These are phyloP conservation scores for Polydrusus pterygomalis DNA, from an alignment of 2,888 invertebrate species.

Conservation along the genomic window DNA sequence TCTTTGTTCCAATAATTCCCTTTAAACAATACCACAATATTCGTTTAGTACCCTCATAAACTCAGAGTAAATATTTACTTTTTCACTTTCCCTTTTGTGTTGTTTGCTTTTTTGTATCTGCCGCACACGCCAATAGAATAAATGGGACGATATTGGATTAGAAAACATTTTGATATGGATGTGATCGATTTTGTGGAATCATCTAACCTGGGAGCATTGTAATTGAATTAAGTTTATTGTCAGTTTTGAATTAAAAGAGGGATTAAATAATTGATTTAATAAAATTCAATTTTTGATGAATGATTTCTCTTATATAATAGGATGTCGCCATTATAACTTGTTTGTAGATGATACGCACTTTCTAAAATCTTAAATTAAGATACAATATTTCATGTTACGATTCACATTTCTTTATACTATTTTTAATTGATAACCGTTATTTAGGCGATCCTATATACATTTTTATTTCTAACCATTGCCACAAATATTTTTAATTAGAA, in stretches of 20 bases:
- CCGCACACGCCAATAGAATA: constrained; percentile 1
- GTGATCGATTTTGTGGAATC: constrained; percentile 7
- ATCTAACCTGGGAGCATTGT: background rate
- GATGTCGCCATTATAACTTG: too few relatives aligned
- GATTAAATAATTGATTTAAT: too few relatives aligned
- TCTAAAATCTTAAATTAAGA: too few relatives aligned
- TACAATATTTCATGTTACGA: too few relatives aligned
- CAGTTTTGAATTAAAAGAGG: background rate
- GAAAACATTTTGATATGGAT: constrained; percentile 11
- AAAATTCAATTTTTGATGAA: too few relatives aligned
- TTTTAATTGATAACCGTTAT: too few relatives aligned
- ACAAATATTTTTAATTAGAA: too few relatives aligned
- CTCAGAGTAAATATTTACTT: constrained; percentile 23
- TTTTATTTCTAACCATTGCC: too few relatives aligned
- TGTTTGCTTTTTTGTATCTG: constrained; percentile 14
- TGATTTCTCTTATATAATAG: too few relatives aligned
- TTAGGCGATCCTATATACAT: too few relatives aligned
- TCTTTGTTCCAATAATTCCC: constrained; percentile 8
- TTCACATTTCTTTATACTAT: too few relatives aligned
- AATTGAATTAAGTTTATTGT: constrained; percentile 2
- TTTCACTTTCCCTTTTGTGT: constrained; percentile 25
- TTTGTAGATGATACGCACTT: too few relatives aligned
- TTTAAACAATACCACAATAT: constrained; percentile 13
- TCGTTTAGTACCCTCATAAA: constrained; percentile 27
- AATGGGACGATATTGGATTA: constrained; percentile 19